Evolutionary conservation across 2,797 vertebrate genomes (phyloP).

Genomic region (Scomberomorus guttatus): DNA sequence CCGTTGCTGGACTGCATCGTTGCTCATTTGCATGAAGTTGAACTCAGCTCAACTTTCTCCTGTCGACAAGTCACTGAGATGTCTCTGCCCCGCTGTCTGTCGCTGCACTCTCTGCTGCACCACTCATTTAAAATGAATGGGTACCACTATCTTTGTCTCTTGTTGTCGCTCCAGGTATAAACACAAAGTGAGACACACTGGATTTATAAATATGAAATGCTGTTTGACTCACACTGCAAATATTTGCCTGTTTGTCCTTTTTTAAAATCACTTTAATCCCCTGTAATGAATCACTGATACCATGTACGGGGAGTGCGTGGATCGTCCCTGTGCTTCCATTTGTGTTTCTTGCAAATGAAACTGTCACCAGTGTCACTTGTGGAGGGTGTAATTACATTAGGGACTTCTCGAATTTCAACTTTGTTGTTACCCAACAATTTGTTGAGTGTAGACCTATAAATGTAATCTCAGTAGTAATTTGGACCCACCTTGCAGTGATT

Average conservation of each 20-base stretch:
- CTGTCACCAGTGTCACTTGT: constrained; percentile 27
- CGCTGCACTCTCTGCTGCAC: not conserved
- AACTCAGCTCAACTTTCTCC: constrained; percentile 29
- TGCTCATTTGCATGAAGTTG: constrained; percentile 45
- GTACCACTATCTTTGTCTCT: constrained; percentile 3
- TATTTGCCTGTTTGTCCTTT: constrained; percentile 19
- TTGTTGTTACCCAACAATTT: constrained; percentile 57
- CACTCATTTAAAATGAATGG: constrained; percentile 39
- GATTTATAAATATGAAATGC: constrained; percentile 32
- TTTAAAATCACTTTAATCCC: constrained; percentile 19
- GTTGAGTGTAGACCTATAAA: constrained; percentile 54
- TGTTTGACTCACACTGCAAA: constrained; percentile 37
- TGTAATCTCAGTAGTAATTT: constrained; percentile 76
- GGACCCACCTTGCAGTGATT: constrained; percentile 70
- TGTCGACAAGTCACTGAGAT: constrained; percentile 20
- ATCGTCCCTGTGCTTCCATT: not conserved
- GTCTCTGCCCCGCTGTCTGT: constrained; percentile 24
- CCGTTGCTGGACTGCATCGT: not conserved
- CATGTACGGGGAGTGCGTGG: constrained; percentile 7
- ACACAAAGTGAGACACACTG: constrained; percentile 32
- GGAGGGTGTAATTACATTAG: constrained; percentile 53
- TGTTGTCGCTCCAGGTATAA: constrained; percentile 9
- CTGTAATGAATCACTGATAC: constrained; percentile 28
- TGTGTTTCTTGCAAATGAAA: constrained; percentile 25
- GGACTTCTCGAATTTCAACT: constrained; percentile 61